Base-by-base conservation (phyloP, 2,888 invertebrate genomes). In the Eilema depressum region DNA sequence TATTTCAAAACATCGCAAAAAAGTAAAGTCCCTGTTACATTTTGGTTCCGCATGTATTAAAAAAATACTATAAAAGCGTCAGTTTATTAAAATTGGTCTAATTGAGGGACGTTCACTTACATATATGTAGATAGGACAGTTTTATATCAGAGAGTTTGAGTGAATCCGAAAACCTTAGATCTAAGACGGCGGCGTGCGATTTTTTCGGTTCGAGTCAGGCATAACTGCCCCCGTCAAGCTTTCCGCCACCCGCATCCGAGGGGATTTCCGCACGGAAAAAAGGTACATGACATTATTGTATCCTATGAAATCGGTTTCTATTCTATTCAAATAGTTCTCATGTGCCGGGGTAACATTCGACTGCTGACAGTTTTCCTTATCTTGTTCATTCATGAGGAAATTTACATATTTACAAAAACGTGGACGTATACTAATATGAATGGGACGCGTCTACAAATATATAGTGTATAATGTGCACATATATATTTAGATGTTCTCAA, bases 61-160 rank as follows among this genome's bases (percentile, higher is more conserved):
- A 71, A n/a, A 77, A 78, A 75, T 70, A 68, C 59, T 61, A 57
- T 73, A 70, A 73, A 74, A 71, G 80, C 75, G 20, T 63, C 61
- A 8, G 65, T 69, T 65, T 33, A 25, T 74, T 61, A 75, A 75
- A 79, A 80, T 86, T 86, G 85, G 85, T 85, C 85, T 74, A 63
- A 68, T 57, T 60, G 20, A 70, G 69, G 75, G 78, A 82, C 75
- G 79, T 69, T 23, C 75, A 66, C 70, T 71, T 74, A 73, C n/a
- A n/a, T n/a, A n/a, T n/a, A n/a, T n/a, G n/a, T 41, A 74, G 20
- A 63, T 33, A 74, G 74, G 78, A 82, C 73, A 76, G 72, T 76
- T 71, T 73, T 63, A 64, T 60, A 30, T 11, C 71, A 68, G 26
- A 77, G 68, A 73, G 61, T 73, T 70, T 11, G 5, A 37, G 33